Evolutionary conservation across 2,797 vertebrate species (phyloP), one percentile per base, ranked within the genome.

Genomic region (Halcyon leucocephala): DNA sequence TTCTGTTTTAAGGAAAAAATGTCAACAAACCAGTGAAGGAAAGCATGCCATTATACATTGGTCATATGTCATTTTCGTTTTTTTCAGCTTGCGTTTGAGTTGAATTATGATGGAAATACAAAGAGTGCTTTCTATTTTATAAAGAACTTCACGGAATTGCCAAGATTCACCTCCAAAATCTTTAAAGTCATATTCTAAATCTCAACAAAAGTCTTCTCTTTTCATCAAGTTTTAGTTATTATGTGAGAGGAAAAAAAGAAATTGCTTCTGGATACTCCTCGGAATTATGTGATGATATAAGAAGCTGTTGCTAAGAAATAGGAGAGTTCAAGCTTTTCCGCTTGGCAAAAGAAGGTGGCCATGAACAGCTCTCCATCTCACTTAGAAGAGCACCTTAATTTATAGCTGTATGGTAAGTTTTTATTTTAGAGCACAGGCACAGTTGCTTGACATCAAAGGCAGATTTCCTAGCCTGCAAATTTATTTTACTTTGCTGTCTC

Each of bases 121-220:
- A 74, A 62, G 66, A 72, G 19, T 61, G 29, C 26, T 82, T 96
- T 96, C 82, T 88, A 71, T 93, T 93, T 95, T 65, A 28, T 71
- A 49, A 96, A 96, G 29, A 35, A 3, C 17, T 73, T 86, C 49
- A 88, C 86, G 64, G 74, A 95, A 95, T 96, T 91, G 80, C 31
- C 88, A 93, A 96, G 89, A 95, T 83, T 97, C 74, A 90, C 71
- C 48, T 74, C 41, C 46, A 57, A 90, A 92, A 33, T 82, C n/a
- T 70, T 97, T 83, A 64, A 96, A 96, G 82, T 88, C 64, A 20
- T 48, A 72, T 93, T 96, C 81, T 96, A 96, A 96, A 97, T 97
- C 87, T 73, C 62, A 81, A 67, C 19, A 82, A 73, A 94, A 93
- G 49, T 95, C 55, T 87, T 93, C 15, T 76, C 46, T 94, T 97